Evolutionary conservation across 2,113 vertebrate genomes (phyloP), one percentile per base, ranked within the genome.

Genomic region (Speoplatyrhinus poulsoni): DNA sequence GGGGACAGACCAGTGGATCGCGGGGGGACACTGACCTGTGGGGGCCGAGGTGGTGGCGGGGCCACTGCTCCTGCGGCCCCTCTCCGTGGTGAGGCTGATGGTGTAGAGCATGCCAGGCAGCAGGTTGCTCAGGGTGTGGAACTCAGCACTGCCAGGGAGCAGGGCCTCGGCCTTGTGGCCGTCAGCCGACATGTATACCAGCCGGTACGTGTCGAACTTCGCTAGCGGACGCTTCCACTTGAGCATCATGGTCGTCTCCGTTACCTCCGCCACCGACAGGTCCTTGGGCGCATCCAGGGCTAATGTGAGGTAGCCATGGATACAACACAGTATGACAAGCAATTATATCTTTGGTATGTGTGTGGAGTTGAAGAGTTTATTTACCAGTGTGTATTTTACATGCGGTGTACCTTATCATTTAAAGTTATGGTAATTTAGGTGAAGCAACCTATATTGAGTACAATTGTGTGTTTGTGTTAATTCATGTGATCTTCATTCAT

Each of bases 211-310:
- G 72, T 98, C 96, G 36, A 98, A 91, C 75, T 96, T 98, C 76
- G 98, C 95, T 73, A 92, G 49, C 0, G 98, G 96, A 2, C 88
- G 89, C 52, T 81, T 95, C 98, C 98, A 99, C 69, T 83, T 85
- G 46, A 99, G 81, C 36, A 88, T 75, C 62, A 99, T 54, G 0
- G 93, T 94, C 75, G 90, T 95, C 77, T 97, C 96, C 0, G 93
- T 93, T 46, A 91, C 90, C 48, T 94, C 92, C 0, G 81, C 90
- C 16, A 94, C 92, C n/a, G 87, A 89, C 80, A 99, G 80, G 48
- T 96, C 94, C 75, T 91, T 98, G 63, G 98, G 97, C 17, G 93
- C 90, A 47, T 99, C 97, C 4, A 99, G 83, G 8, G 96, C 97
- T 99, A 48, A 9, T 36, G 62, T 13, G 48, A 6, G 7, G 36